Base-by-base conservation (phyloP, 1,140 invertebrate species). In the Euschistus heros region DNA sequence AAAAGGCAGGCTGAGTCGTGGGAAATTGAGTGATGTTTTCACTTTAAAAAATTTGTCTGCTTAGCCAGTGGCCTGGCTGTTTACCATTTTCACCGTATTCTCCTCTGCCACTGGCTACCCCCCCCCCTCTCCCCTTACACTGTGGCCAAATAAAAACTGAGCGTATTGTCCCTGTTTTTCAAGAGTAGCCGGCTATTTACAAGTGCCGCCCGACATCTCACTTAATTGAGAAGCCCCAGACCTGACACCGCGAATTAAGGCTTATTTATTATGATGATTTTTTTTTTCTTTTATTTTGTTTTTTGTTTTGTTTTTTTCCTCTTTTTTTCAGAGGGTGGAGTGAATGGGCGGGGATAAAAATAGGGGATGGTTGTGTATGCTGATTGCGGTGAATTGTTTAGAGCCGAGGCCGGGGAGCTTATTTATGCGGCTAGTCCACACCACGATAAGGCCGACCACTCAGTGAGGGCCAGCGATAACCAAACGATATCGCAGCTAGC, bases 231-330 rank as follows among this genome's bases (percentile, higher is more conserved):
- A 50, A 50, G 47, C 10, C n/a, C 47, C 47, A 22, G 47, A 5
- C n/a, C 47, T 22, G 22, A 50, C 47, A 50, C 22, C 22, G 0
- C 47, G 47, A 50, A 50, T 50, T 50, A 50, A 50, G 47, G 47
- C 10, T 50, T 50, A 50, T 50, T 50, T 50, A 50, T 50, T 50
- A 50, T 50, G 47, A 50, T 50, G 47, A 50, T 50, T 50, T 50
- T 50, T 50, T 44, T 44, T 44, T 18, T 50, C 10, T 50, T 50
- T 18, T 50, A 4, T 18, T 50, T 50, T 37, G 5, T 10, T 4
- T 37, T 37, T 37, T 6, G 5, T 10, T 22, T 20, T 4, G 46
- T 47, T 15, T 50, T 50, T 50, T 50, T 50, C 2, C 5, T 18
- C 7, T 18, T 50, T 22, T 50, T 18, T 22, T 22, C 17, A 22